Evolutionary conservation across 2,113 vertebrate species (phyloP).

Genomic region (Eublepharis macularius): DNA sequence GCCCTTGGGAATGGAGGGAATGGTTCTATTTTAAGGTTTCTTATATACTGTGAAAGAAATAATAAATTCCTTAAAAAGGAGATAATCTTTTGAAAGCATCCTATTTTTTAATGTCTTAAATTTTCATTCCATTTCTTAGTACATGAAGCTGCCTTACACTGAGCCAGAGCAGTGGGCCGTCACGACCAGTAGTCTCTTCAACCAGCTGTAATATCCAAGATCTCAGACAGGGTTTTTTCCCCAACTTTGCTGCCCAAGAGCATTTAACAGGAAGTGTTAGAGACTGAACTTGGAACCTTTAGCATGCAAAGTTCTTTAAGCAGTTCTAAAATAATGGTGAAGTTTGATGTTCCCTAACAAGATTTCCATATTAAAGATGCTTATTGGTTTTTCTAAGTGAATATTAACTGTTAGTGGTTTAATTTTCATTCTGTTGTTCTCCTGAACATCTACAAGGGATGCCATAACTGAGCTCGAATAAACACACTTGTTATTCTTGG

Average conservation of each 20-base stretch:
- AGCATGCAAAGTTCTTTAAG: background rate
- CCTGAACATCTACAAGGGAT: background rate
- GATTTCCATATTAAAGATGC: background rate
- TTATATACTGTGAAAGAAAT: background rate
- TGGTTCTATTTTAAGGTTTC: background rate
- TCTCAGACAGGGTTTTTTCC: background rate
- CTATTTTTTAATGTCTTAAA: background rate
- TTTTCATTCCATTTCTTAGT: background rate
- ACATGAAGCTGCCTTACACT: background rate
- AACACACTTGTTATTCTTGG: background rate
- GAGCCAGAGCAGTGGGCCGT: background rate
- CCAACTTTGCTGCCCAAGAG: background rate
- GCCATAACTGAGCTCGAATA: background rate
- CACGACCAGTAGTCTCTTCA: background rate
- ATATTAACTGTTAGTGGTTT: background rate
- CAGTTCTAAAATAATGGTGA: background rate
- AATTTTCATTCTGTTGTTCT: background rate
- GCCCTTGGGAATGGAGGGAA: background rate
- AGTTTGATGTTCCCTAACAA: constrained; percentile 1
- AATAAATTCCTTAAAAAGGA: background rate
- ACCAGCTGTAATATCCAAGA: background rate
- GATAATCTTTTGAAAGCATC: background rate
- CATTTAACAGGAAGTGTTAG: background rate
- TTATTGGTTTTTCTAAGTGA: background rate
- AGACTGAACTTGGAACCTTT: background rate